Evolutionary conservation across 2,888 invertebrate species (phyloP).

Genomic region (Meta bourneti): DNA sequence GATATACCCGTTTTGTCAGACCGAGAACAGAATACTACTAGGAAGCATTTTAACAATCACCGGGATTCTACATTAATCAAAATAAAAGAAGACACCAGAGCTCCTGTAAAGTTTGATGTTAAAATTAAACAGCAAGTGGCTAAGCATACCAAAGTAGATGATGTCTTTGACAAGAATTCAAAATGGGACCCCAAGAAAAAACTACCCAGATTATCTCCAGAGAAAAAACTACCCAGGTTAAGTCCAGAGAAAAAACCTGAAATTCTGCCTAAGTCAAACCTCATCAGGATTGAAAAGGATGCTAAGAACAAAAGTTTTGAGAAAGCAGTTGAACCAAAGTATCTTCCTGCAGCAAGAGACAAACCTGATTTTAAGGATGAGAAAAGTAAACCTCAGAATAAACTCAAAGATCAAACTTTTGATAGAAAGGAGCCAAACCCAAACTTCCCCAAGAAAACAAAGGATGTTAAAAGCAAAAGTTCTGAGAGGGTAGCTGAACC

Average conservation of each 20-base stretch:
- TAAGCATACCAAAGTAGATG: conserved; percentile 29
- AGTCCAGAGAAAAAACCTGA: no score
- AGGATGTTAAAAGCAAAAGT: background rate
- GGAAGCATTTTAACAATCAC: background rate
- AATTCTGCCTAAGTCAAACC: background rate
- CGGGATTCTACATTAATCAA: background rate
- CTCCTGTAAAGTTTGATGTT: conserved; percentile 60
- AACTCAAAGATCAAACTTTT: background rate
- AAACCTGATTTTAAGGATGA: background rate
- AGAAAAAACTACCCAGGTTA: background rate
- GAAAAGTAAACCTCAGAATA: background rate
- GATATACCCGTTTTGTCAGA: background rate
- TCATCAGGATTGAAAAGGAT: background rate
- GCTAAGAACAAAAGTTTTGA: background rate
- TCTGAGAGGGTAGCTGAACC: background rate
- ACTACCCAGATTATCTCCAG: conserved; percentile 48
- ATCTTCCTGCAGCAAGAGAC: background rate
- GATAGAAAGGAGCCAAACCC: background rate
- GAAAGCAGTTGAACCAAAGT: background rate
- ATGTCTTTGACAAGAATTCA: conserved; percentile 21
- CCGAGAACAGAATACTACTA: background rate
- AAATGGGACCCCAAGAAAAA: conserved; percentile 16
- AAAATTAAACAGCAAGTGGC: conserved; percentile 32
- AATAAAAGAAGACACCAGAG: conserved; percentile 19
- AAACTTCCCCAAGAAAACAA: background rate